These are phyloP conservation scores for Bombus difficillimus DNA, from an alignment of 1,140 invertebrate genomes.

Conservation along the genomic window DNA sequence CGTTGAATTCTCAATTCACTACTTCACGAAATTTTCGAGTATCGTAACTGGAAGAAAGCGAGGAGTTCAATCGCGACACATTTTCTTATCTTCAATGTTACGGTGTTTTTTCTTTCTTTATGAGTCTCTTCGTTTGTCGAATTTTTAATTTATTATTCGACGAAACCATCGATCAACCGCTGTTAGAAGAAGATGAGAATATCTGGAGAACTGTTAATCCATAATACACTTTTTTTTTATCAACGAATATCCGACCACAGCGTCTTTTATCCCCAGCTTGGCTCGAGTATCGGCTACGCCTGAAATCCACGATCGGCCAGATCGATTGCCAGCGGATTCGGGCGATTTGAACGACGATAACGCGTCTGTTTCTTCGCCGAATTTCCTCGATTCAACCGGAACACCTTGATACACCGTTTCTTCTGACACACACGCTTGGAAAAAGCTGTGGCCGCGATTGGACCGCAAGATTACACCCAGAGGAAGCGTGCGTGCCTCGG, in stretches of 20 bases:
- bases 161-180: too few relatives aligned
- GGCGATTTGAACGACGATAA: conserved; percentile 55
- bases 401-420: conserved; percentile 24
- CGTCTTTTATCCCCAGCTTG: conserved; percentile 37
- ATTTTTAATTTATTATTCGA: conserved; percentile 41
- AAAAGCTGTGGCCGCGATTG: conserved; percentile 53
- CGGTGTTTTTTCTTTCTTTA: neutral
- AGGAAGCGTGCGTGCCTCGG: conserved; percentile 58
- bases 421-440: neutral
- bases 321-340: conserved; percentile 48
- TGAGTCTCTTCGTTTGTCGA: conserved; percentile 45
- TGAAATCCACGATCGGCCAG: neutral
- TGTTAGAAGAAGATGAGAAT: neutral
- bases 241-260: neutral
- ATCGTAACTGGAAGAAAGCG: neutral
- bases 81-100: too few relatives aligned
- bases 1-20: too few relatives aligned
- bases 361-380: conserved; percentile 7
- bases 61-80: too few relatives aligned
- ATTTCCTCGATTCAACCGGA: conserved; percentile 18
- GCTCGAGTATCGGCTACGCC: conserved; percentile 9
- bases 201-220: neutral
- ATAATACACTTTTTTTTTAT: neutral
- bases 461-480: conserved; percentile 61
- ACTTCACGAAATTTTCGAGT: conserved; percentile 39